These are phyloP conservation scores for Martes martes DNA, from an alignment of 2,113 vertebrate species.

Conservation along the genomic window DNA sequence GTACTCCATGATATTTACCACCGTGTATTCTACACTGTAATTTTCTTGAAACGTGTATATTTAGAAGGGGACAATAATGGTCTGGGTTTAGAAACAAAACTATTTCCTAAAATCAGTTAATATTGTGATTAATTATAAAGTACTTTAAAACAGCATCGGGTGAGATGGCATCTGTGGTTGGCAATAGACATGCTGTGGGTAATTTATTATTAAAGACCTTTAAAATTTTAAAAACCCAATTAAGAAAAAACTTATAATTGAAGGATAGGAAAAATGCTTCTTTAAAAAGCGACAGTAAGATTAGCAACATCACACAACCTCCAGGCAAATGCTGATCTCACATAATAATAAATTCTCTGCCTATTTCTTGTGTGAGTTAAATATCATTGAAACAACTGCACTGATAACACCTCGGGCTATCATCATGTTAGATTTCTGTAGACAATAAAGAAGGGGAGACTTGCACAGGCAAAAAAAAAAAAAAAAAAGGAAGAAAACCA, in stretches of 20 bases:
- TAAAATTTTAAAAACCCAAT: conserved; percentile 72
- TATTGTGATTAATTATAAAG: conserved; percentile 66
- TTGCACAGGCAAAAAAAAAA: background rate
- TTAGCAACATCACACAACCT: conserved; percentile 61
- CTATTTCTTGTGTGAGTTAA: conserved; percentile 51
- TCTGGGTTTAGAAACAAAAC: background rate
- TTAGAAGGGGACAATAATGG: conserved; percentile 7
- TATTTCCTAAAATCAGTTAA: conserved; percentile 60
- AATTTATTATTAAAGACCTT: conserved; percentile 75
- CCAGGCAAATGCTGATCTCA: conserved; percentile 55
- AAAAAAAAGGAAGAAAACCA: background rate
- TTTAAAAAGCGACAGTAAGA: conserved; percentile 49
- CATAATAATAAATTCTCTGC: conserved; percentile 62
- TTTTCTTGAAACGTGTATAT: background rate
- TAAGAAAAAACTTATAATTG: conserved; percentile 47
- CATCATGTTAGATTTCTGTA: background rate
- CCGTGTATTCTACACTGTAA: background rate
- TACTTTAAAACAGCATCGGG: conserved; percentile 63
- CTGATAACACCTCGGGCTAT: conserved; percentile 18
- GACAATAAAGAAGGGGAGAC: background rate
- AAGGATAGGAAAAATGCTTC: conserved; percentile 39
- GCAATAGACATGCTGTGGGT: conserved; percentile 65
- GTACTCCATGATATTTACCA: background rate
- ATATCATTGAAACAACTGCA: conserved; percentile 34
- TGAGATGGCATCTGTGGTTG: conserved; percentile 61